These are phyloP conservation scores for Brotula barbata DNA, from an alignment of 2,797 vertebrate genomes.

Conservation along the genomic window DNA sequence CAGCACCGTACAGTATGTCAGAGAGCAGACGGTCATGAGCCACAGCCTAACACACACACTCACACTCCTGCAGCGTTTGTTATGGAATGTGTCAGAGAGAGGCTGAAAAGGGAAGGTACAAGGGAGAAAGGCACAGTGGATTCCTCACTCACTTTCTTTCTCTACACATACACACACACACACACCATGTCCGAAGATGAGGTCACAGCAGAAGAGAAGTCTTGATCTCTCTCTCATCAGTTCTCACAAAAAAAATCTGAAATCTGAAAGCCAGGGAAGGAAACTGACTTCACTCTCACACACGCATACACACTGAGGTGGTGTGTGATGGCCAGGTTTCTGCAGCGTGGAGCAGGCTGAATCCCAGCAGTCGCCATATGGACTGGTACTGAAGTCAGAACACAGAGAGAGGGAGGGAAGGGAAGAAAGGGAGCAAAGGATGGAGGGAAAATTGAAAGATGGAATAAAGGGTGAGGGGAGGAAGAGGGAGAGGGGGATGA, in stretches of 20 bases:
- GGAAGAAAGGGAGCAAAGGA: background rate
- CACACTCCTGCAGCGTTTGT: constrained; percentile 45
- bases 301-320: constrained; percentile 22
- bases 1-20: constrained; percentile 33
- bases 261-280: constrained; percentile 48
- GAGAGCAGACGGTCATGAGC: constrained; percentile 50
- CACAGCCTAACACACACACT: constrained; percentile 3
- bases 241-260: constrained; percentile 12
- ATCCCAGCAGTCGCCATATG: constrained; percentile 82
- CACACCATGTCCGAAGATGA: background rate
- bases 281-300: background rate
- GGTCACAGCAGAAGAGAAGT: background rate
- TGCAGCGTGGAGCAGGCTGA: constrained; percentile 69
- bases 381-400: constrained; percentile 66
- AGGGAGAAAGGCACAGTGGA: constrained; percentile 1
- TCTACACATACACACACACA: constrained; percentile 1
- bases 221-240: constrained; percentile 7
- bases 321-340: constrained; percentile 69
- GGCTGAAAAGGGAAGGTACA: constrained; percentile 36
- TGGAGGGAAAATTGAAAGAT: constrained; percentile 3
- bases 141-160: background rate
- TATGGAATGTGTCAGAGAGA: constrained; percentile 32
- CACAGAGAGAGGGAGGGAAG: constrained; percentile 28
- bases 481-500: background rate
- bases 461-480: background rate